Base-by-base conservation (phyloP, 2,888 invertebrate genomes). In the Agrotis ipsilon region DNA sequence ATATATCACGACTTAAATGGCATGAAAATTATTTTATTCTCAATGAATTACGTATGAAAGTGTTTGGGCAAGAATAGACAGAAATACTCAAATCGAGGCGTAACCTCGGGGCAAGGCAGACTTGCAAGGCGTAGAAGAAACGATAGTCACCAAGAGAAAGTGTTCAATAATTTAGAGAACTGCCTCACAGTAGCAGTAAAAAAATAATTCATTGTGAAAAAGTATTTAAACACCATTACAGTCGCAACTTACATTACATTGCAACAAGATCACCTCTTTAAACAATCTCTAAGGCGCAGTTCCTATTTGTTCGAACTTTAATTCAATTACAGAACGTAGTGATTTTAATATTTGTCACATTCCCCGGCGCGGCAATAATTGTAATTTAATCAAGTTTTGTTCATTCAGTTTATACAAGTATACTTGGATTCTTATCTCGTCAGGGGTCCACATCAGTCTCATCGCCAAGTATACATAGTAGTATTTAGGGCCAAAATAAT, bases 241-340 rank as follows among this genome's bases (percentile, higher is more conserved):
- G 74, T 76, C 80, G 76, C 55, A 81, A 77, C 77, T 81, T 81
- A 80, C 67, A 80, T 64, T 67, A 63, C 76, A 66, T 68, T 59
- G 62, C 67, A 78, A 82, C 80, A 83, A 85, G 78, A 83, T 60
- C 64, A 81, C 75, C 81, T 73, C 63, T 76, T 78, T 62, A 64
- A 57, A 77, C 74, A 64, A 62, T 72, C 32, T 67, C 46, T 74
- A 84, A 87, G 87, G 82, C 88, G 86, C 81, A 84, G 81, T 82
- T 60, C 18, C 19, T 43, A 49, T 51, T 51, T 55, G 16, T 60
- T 62, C 24, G 21, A 72, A 62, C 18, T 57, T 49, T 48, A 48
- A 49, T 61, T 49, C 11, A 51, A 55, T 60, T 54, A 43, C 32
- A n/a, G 39, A 58, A 27, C 49, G 24, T 48, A n/a, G 2, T n/a